Base-by-base conservation (phyloP, 2,888 invertebrate species). In the Sminthurides aquaticus region DNA sequence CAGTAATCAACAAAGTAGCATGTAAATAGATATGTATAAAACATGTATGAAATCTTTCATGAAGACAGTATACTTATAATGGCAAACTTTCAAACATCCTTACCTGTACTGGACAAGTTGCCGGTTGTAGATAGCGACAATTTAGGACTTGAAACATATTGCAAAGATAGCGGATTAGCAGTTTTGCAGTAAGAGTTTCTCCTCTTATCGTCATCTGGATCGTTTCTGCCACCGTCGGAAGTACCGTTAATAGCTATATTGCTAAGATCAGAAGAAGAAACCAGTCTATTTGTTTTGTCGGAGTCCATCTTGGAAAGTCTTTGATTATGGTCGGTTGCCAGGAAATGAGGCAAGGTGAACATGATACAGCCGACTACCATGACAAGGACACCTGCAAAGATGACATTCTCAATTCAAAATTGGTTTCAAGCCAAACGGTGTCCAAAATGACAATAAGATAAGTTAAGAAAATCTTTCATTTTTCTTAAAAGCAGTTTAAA, bases 281-380 rank as follows among this genome's bases (percentile, higher is more conserved):
- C 25, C 57, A 66, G 64, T 65, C 65, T 68, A 24, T 64, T 54
- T 5, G 56, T 64, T 43, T 26, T 24, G 27, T 67, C 52, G 29
- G 67, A 56, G 60, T 59, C 43, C 18, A 25, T 43, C 28, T 25
- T 25, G 18, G 20, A 52, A 24, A 49, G 25, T 24, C 48, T 60
- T n/a, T 57, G 49, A 78, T 88, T 88, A 64, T 86, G 85, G 78
- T 90, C 90, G 66, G 89, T 89, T 61, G 89, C 88, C 78, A 80
- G 72, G 67, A 95, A 91, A 80, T 96, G 94, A 66, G 95, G 95
- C 76, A 95, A 84, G 81, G 93, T 90, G 79, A 95, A 95, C 74
- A 94, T 87, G 77, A 95, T 82, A 49, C 94, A 92, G 1, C 95
- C 95, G 76, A 92, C 85, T 67, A 92, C 94, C 91, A 94, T 94